phyloP scores from a whole-genome alignment of 2,888 invertebrate species.

The Acleris literana region DNA sequence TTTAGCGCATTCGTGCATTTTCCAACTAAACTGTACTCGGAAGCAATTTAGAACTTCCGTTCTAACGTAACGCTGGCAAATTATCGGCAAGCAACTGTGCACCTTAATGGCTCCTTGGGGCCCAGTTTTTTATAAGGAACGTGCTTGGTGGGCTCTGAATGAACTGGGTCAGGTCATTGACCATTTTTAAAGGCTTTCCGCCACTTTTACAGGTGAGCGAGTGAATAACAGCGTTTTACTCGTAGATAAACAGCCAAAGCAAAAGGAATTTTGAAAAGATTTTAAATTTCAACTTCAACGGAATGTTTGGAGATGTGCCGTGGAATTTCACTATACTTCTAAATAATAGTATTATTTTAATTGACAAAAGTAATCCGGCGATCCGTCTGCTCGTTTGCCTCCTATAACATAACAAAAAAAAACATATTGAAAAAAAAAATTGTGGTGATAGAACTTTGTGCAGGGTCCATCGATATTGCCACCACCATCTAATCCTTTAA shows the following conservation, averaged over 20 bases:
- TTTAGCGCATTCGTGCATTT: not conserved
- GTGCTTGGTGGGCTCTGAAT: not conserved
- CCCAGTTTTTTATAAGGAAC: not conserved
- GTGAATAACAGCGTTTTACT: not conserved
- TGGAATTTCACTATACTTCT: too few relatives aligned
- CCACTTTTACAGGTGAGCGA: not conserved
- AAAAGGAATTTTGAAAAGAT: too few relatives aligned
- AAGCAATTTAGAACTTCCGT: constrained; percentile 19
- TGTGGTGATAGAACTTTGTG: too few relatives aligned
- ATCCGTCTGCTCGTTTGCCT: too few relatives aligned
- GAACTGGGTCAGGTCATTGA: constrained; percentile 4
- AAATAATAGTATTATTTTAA: too few relatives aligned
- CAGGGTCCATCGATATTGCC: too few relatives aligned
- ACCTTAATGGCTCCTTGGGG: constrained; percentile 9
- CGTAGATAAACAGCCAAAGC: not conserved
- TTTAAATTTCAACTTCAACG: too few relatives aligned
- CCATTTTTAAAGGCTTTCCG: not conserved
- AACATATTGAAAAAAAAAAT: too few relatives aligned
- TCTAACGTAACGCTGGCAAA: constrained; percentile 7
- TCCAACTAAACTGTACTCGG: constrained; percentile 15
- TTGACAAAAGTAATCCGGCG: too few relatives aligned
- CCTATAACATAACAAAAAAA: too few relatives aligned
- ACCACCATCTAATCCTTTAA: too few relatives aligned
- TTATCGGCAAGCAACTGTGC: constrained; percentile 8
- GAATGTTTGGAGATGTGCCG: too few relatives aligned